Evolutionary conservation across 2,797 vertebrate genomes (phyloP).

Genomic region (Forpus xanthops): DNA sequence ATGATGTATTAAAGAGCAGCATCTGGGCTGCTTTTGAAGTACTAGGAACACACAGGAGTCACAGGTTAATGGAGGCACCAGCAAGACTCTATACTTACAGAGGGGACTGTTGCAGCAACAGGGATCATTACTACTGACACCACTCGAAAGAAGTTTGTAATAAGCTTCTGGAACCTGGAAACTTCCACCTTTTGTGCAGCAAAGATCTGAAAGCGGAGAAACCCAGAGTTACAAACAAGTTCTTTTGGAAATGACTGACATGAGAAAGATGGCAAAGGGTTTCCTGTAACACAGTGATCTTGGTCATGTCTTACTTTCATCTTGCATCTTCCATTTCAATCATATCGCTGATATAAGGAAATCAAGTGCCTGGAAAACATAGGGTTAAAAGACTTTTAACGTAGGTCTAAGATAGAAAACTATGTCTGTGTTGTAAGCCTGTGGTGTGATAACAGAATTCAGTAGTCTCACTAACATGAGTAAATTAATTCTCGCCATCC

Average conservation of each 20-base stretch:
- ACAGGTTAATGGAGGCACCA: accelerated
- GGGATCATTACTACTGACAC: slow-evolving; percentile 89
- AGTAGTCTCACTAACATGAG: too few relatives aligned
- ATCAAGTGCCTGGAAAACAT: too few relatives aligned
- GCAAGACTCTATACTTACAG: slow-evolving; percentile 77
- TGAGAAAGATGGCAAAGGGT: neutral
- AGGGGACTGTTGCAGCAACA: slow-evolving; percentile 87
- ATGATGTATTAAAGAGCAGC: neutral
- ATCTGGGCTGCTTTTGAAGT: neutral
- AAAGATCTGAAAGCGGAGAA: slow-evolving; percentile 80
- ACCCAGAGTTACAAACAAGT: neutral
- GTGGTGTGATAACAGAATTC: too few relatives aligned
- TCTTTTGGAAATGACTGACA: accelerated
- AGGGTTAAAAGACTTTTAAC: too few relatives aligned
- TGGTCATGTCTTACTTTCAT: neutral
- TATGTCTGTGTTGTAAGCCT: too few relatives aligned
- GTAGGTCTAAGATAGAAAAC: too few relatives aligned
- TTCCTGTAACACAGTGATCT: neutral
- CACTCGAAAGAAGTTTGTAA: slow-evolving; percentile 78
- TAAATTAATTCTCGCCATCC: too few relatives aligned
- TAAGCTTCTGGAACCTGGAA: slow-evolving; percentile 79
- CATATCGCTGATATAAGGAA: too few relatives aligned
- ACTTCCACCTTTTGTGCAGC: slow-evolving; percentile 74
- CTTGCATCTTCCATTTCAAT: neutral
- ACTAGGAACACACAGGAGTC: accelerated